phyloP scores from a whole-genome alignment of 2,888 invertebrate genomes.

The Amblyjoppa proteus region DNA sequence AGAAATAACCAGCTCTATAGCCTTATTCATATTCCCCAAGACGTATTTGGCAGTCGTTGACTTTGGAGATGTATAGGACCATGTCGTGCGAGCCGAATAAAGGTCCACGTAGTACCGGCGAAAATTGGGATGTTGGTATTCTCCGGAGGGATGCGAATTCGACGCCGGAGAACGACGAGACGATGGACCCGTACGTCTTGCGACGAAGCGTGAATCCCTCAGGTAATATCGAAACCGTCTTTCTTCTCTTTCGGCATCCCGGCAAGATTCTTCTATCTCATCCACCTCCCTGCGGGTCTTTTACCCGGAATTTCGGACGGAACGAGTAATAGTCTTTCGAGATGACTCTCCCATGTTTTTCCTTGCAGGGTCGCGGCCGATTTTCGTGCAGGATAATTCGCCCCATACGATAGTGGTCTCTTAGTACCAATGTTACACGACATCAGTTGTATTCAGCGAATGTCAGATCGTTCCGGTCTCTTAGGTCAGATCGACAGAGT shows the following conservation, averaged over 20 bases:
- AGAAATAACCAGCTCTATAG: constrained; percentile 2
- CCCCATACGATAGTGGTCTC: background rate
- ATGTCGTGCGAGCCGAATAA: constrained; percentile 26
- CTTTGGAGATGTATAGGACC: background rate
- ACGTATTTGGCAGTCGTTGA: background rate
- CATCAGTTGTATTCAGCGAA: constrained; percentile 8
- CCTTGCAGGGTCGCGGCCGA: background rate
- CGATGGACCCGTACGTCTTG: constrained; percentile 16
- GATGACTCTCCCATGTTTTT: constrained; percentile 10
- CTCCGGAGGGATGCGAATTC: constrained; percentile 30
- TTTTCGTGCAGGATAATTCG: constrained; percentile 17
- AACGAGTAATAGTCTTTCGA: constrained; percentile 23
- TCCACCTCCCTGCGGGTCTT: background rate
- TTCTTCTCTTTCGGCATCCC: background rate
- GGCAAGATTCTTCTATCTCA: constrained; percentile 6
- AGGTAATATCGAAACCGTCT: constrained; percentile 42
- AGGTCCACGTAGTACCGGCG: constrained; percentile 11
- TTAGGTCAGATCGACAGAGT: constrained; percentile 42
- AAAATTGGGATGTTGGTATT: constrained; percentile 30
- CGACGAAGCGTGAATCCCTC: constrained; percentile 46
- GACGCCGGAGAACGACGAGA: constrained; percentile 15
- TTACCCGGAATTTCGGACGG: background rate
- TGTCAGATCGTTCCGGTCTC: constrained; percentile 20
- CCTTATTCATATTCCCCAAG: constrained; percentile 8
- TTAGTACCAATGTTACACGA: background rate